Evolutionary conservation across 2,113 vertebrate species (phyloP).

Genomic region (Cyrtonyx montezumae): DNA sequence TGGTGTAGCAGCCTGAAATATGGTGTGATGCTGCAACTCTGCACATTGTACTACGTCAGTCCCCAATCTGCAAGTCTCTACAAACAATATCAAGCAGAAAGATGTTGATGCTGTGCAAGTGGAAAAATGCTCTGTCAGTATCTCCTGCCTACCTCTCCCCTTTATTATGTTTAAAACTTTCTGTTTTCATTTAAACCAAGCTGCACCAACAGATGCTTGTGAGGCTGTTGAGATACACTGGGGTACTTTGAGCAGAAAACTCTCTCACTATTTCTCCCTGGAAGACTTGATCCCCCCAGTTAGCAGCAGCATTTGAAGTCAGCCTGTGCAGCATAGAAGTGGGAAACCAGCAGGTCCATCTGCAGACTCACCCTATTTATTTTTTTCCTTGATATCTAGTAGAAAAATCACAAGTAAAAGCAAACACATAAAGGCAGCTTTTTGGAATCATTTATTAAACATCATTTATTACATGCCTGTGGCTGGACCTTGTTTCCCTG

Average conservation of each 20-base stretch:
- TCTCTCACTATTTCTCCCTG: not conserved
- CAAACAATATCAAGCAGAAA: not conserved
- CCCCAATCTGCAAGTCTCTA: not conserved
- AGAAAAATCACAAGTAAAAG: constrained; percentile 34
- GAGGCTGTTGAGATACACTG: not conserved
- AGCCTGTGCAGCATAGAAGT: not conserved
- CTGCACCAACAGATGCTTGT: not conserved
- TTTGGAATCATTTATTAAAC: constrained; percentile 71
- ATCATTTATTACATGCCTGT: constrained; percentile 59
- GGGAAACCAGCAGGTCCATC: not conserved
- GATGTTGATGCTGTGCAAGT: not conserved
- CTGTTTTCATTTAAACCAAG: not conserved
- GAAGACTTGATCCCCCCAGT: not conserved
- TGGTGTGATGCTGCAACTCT: not conserved
- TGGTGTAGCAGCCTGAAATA: constrained; percentile 49
- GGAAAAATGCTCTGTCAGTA: not conserved
- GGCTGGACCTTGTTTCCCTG: constrained; percentile 44
- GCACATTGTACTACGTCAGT: not conserved
- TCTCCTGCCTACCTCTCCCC: not conserved
- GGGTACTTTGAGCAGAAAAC: not conserved
- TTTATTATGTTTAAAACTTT: not conserved
- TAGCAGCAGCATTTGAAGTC: not conserved
- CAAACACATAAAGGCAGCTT: constrained; percentile 64
- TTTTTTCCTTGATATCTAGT: not conserved
- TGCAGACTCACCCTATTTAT: not conserved